These are phyloP conservation scores for Icerya purchasi DNA, from an alignment of 2,888 invertebrate species.

Conservation along the genomic window DNA sequence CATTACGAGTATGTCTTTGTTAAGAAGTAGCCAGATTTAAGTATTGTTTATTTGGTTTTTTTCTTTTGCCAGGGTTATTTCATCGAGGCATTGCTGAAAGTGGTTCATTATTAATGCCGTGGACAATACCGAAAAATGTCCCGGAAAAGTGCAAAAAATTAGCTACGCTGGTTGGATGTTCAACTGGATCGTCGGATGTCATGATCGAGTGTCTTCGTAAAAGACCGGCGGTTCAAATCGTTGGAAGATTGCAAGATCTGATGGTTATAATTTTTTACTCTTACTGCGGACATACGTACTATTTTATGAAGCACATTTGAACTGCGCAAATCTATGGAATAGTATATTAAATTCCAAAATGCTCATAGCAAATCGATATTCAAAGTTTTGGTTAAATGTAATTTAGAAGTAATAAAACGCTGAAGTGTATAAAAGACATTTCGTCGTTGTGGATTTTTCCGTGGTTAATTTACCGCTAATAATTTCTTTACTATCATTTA, in stretches of 20 bases:
- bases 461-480: neutral
- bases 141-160: slow-evolving; percentile 38
- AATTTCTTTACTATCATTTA: neutral
- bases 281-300: no score
- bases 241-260: slow-evolving; percentile 10
- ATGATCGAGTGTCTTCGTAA: slow-evolving; percentile 41
- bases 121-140: slow-evolving; percentile 35
- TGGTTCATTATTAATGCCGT: slow-evolving; percentile 40
- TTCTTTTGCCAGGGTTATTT: slow-evolving; percentile 27
- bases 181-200: slow-evolving; percentile 29
- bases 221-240: slow-evolving; percentile 29
- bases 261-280: no score
- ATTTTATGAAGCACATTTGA: no score
- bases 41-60: no score
- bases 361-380: neutral
- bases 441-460: neutral
- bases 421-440: neutral
- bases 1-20: no score
- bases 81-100: slow-evolving; percentile 43
- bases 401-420: neutral
- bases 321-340: no score
- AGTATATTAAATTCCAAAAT: no score
- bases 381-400: neutral
- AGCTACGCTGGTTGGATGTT: slow-evolving; percentile 42
- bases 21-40: no score